phyloP scores from a whole-genome alignment of 2,888 invertebrate genomes.

The Orthosia incerta region DNA sequence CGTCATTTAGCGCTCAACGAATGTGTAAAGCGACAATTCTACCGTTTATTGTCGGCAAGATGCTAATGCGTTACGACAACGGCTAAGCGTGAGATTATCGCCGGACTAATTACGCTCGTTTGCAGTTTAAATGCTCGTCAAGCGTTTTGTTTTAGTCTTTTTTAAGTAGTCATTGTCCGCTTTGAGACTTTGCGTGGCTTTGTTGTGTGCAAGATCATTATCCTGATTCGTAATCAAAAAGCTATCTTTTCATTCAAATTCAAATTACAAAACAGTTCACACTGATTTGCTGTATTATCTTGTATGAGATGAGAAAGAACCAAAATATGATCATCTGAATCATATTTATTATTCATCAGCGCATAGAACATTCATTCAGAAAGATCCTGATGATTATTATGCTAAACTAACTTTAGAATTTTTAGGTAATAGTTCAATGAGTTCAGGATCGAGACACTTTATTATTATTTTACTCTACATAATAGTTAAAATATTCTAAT shows the following conservation, averaged over 20 bases:
- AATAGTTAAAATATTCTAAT: slow-evolving; percentile 46
- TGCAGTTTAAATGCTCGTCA: slow-evolving; percentile 62
- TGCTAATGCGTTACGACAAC: slow-evolving; percentile 61
- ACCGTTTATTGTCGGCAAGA: slow-evolving; percentile 61
- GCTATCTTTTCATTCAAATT: background rate
- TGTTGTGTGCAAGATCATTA: background rate
- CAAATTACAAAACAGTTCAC: background rate
- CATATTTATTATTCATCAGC: background rate
- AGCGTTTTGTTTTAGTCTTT: slow-evolving; percentile 50
- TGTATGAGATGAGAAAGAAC: background rate
- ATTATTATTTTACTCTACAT: slow-evolving; percentile 22
- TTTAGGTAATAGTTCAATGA: slow-evolving; percentile 18
- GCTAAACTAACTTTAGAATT: background rate
- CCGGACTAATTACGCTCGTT: slow-evolving; percentile 67
- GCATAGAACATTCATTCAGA: background rate
- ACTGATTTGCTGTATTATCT: background rate
- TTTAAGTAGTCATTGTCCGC: slow-evolving; percentile 53
- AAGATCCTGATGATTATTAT: background rate
- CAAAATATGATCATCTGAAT: background rate
- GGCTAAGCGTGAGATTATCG: slow-evolving; percentile 67
- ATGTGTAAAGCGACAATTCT: slow-evolving; percentile 51
- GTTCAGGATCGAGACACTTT: slow-evolving; percentile 16
- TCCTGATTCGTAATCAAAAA: background rate
- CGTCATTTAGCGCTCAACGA: slow-evolving; percentile 41
- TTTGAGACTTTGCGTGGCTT: slow-evolving; percentile 19